Conservation (phyloP, 2,113 vertebrate species). For the Mobula hypostoma region DNA sequence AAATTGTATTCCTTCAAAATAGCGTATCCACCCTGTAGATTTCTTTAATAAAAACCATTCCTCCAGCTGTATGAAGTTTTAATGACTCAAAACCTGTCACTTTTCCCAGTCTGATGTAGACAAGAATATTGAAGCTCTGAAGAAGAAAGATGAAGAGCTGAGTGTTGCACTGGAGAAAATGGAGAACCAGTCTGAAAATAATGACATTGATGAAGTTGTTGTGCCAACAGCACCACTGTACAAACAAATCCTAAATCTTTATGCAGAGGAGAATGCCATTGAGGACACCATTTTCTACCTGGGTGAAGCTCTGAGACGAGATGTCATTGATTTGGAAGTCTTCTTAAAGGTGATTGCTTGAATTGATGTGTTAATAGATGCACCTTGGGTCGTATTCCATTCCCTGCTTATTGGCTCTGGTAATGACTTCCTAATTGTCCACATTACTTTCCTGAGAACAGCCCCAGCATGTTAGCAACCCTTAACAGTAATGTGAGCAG, state of each 20-base stretch:
- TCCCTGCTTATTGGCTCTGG: background rate
- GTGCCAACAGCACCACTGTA: conserved; percentile 93
- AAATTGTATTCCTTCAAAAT: background rate
- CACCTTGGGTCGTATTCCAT: background rate
- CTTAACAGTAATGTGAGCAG: background rate
- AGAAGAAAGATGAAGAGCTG: conserved; percentile 94
- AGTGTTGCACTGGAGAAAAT: conserved; percentile 94
- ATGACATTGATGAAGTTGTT: conserved; percentile 95
- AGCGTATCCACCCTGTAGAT: too few relatives aligned
- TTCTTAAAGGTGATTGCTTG: conserved; percentile 80
- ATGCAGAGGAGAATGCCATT: conserved; percentile 96
- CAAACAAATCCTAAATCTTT: conserved; percentile 96
- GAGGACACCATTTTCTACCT: conserved; percentile 98
- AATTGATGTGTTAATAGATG: background rate
- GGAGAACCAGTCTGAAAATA: conserved; percentile 97
- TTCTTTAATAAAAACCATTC: background rate
- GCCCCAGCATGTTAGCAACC: background rate
- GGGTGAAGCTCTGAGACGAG: conserved; percentile 86
- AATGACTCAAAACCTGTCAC: conserved; percentile 17
- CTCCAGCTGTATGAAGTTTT: background rate
- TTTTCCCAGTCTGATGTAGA: conserved; percentile 80
- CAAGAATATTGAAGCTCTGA: conserved; percentile 90
- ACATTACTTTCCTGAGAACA: background rate
- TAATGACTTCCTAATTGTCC: background rate
- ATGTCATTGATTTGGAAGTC: conserved; percentile 93